Evolutionary conservation across 2,113 vertebrate genomes (phyloP), one percentile per base, ranked within the genome.

Genomic region (Herpetotheres cachinnans): DNA sequence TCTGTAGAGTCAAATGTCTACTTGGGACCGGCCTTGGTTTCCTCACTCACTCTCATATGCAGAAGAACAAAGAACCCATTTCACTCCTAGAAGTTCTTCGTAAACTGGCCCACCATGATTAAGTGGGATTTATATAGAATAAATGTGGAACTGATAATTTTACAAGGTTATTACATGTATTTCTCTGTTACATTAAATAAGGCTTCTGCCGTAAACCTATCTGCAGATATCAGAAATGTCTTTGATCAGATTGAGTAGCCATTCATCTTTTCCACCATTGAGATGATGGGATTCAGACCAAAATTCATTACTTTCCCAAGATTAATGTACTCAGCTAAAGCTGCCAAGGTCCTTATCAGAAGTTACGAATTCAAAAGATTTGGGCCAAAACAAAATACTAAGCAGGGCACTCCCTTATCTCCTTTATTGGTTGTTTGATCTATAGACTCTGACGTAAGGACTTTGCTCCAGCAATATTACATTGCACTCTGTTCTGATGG

Each of bases 291-390:
- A 96, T 92, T 96, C 79, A 87, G 82, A 90, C 29, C 73, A 92
- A 94, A 95, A 93, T 95, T 82, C 80, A 93, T 95, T 94, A 89
- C 55, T 94, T 96, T 59, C 46, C 63, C 58, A 86, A 92, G 92
- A 97, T 94, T 91, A 87, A 96, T 61, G 61, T 86, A 81, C 19
- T 44, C 50, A 82, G 65, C 34, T 47, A 90, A 86, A 89, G 82
- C 82, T 96, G 93, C 87, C 89, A 92, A 82, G 70, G 85, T 55
- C 38, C 40, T 95, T 83, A 92, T 97, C 96, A 96, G 85, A 95
- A 91, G 54, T 93, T 91, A 93, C 0, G 3, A 94, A 93, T 95
- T 52, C 15, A 70, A 79, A 82, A 87, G 55, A 36, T 89, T 94
- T 89, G 38, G 40, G 56, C 49, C 11, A 34, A 95, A 93, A 77